A percentile compares a stretch with the other conserved stretches of the same genome.
Conservation (phyloP, 2,113 vertebrate genomes). For the Pipa parva region DNA sequence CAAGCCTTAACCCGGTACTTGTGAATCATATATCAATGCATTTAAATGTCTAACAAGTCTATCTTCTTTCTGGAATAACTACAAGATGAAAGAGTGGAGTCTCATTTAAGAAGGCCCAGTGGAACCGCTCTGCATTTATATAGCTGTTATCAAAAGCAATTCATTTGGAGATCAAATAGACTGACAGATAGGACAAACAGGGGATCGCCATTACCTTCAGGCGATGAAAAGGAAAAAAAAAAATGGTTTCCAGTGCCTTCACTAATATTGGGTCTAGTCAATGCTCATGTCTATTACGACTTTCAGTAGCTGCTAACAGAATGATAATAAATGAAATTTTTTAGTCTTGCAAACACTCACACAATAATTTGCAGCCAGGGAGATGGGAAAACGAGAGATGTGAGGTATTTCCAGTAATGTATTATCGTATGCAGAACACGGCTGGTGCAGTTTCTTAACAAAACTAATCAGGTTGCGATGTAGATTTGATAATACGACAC, state of each 20-base stretch:
- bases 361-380: slow-evolving; percentile 27
- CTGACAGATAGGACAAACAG: slow-evolving; percentile 82
- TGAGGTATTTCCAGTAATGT: slow-evolving; percentile 31
- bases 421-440: slow-evolving; percentile 35
- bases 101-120: slow-evolving; percentile 79
- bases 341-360: slow-evolving; percentile 28
- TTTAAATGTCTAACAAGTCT: slow-evolving; percentile 79
- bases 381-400: slow-evolving; percentile 12
- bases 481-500: slow-evolving; percentile 37
- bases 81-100: slow-evolving; percentile 76
- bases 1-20: slow-evolving; percentile 68
- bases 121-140: slow-evolving; percentile 80
- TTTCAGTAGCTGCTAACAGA: slow-evolving; percentile 47
- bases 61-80: slow-evolving; percentile 79
- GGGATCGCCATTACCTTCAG: slow-evolving; percentile 73
- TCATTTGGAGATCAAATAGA: slow-evolving; percentile 88
- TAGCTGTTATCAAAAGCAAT: slow-evolving; percentile 86
- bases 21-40: slow-evolving; percentile 80
- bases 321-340: slow-evolving; percentile 45
- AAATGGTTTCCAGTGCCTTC: slow-evolving; percentile 60
- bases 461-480: slow-evolving; percentile 41
- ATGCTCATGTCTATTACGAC: slow-evolving; percentile 56
- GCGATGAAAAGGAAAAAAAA: slow-evolving; percentile 68
- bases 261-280: slow-evolving; percentile 69
- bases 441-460: slow-evolving; percentile 21